Evolutionary conservation across 2,797 vertebrate genomes (phyloP).

Genomic region (Xenops minutus): DNA sequence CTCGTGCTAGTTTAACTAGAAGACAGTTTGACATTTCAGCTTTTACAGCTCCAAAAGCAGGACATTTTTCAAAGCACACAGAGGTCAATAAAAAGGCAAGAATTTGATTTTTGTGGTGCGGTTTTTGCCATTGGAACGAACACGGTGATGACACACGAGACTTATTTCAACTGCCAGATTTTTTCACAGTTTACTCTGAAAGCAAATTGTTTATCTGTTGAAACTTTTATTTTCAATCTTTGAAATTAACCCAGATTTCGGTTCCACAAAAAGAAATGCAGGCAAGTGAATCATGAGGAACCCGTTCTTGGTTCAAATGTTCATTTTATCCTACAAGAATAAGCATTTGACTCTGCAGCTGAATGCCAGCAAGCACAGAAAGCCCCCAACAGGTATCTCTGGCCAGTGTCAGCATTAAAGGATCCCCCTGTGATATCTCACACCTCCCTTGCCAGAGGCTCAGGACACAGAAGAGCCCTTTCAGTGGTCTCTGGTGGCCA

Average conservation of each 20-base stretch:
- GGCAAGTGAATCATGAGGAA: background rate
- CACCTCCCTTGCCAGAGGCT: background rate
- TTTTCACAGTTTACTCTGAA: background rate
- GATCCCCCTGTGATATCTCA: background rate
- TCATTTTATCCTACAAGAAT: background rate
- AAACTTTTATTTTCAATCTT: background rate
- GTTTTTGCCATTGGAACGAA: background rate
- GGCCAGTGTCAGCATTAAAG: background rate
- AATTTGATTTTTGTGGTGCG: background rate
- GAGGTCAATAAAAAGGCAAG: background rate
- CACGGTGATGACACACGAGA: background rate
- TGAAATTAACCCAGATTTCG: background rate
- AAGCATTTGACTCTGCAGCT: background rate
- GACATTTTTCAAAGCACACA: background rate
- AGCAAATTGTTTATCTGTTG: background rate
- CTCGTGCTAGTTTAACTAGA: background rate
- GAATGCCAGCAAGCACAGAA: background rate
- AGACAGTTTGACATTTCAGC: background rate
- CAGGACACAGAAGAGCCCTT: conserved; percentile 32
- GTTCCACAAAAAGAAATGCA: background rate
- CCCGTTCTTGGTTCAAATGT: background rate
- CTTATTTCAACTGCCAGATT: background rate
- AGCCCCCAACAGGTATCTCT: background rate
- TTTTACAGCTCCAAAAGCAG: background rate
- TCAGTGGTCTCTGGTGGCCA: conserved; percentile 25